Evolutionary conservation across 1,140 invertebrate genomes (phyloP), one percentile per base, ranked within the genome.

Genomic region (Maconellicoccus hirsutus): DNA sequence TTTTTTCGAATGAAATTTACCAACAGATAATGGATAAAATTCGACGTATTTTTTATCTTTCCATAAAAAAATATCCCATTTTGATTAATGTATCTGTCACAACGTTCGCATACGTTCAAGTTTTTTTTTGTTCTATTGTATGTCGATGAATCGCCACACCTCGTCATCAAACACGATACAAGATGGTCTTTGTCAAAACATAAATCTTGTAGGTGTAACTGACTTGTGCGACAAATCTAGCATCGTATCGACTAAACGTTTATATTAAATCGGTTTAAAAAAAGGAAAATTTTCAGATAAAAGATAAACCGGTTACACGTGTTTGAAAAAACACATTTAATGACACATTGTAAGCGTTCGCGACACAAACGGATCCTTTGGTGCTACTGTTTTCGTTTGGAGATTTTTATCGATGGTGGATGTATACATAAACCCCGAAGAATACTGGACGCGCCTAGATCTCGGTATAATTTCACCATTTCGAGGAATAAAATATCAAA

Each of bases 291-390:
- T 33, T 19, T 16, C 16, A 52, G 42, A 52, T 52, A 52, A 52
- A 52, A 52, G 42, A 52, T 52, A 52, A 52, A 52, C 42, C 42
- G 42, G 42, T 52, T 52, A 52, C 42, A 52, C 16, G 42, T 52
- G 42, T 52, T 52, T 52, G n/a, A n/a, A 52, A 52, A 52, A 52
- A 52, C 42, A 52, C 42, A 52, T 52, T 52, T 52, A 52, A 52
- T 52, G 42, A 52, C 42, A 52, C 42, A 52, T 8, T 52, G 42
- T 52, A 52, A 52, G 33, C 42, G 42, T 52, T 52, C 42, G 42
- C 42, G 42, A 52, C 42, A 52, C 42, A 52, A 33, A 6, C 42
- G 42, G n/a, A 52, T 52, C 42, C 42, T 52, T 52, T 52, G 3
- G 10, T 19, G 42, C 42, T 52, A 52, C 42, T 52, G 42, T 52